Conservation (phyloP, 2,113 vertebrate genomes). For the Eira barbara region DNA sequence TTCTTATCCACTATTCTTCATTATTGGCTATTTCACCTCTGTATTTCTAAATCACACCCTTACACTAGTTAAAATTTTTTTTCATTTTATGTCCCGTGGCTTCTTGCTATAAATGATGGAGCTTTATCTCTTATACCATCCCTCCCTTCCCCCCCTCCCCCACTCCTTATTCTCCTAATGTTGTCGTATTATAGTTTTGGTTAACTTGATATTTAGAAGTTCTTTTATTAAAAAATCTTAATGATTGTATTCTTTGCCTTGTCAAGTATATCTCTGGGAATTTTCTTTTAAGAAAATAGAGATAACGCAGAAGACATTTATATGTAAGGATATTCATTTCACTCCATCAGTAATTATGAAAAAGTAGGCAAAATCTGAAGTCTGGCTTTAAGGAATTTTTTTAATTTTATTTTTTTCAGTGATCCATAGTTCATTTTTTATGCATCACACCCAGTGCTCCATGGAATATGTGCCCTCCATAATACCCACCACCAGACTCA, state of each 20-base stretch:
- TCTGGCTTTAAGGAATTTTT: background rate
- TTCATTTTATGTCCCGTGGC: background rate
- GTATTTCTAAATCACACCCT: background rate
- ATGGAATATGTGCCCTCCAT: too few relatives aligned
- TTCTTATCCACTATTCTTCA: background rate
- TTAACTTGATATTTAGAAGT: slow-evolving; percentile 37
- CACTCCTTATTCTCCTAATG: background rate
- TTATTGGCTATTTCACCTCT: background rate
- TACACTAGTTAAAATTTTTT: background rate
- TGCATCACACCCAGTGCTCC: too few relatives aligned
- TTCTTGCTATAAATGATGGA: background rate
- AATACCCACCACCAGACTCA: too few relatives aligned
- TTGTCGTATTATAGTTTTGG: background rate
- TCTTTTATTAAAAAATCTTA: background rate
- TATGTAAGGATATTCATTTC: background rate
- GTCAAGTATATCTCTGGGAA: background rate
- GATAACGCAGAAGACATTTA: background rate
- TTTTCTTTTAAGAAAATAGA: slow-evolving; percentile 12
- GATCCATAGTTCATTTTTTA: too few relatives aligned
- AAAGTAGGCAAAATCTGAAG: background rate
- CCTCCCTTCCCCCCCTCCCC: background rate
- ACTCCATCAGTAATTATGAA: background rate
- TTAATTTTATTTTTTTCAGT: background rate
- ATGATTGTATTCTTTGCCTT: background rate
- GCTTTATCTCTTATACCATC: background rate